Base-by-base conservation (phyloP, 2,888 invertebrate genomes). In the Carabus problematicus region DNA sequence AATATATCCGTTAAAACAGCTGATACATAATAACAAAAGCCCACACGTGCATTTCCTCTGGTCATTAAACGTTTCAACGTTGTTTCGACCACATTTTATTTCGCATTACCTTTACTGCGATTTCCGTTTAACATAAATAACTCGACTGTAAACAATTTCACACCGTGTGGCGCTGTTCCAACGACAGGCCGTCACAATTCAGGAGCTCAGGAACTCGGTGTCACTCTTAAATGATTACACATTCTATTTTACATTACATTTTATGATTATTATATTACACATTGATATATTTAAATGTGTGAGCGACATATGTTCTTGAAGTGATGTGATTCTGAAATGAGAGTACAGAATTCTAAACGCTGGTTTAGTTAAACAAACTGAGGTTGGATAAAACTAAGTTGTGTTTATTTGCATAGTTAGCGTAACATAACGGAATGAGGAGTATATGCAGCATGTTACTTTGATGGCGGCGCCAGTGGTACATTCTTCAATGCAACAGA, bases 41-140 rank as follows among this genome's bases (percentile, higher is more conserved):
- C 55, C 55, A 64, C 56, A 56, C 43, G 45, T 45, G 39, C 59
- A 56, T 66, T 58, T 66, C 59, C 66, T 45, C 9, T 60, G 39
- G 29, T 41, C 41, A 67, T 66, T 40, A 64, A 64, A 58, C 43
- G 18, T 52, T 60, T 60, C 67, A 67, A 60, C 60, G 60, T 42
- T 54, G 54, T 60, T 60, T 49, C 60, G 60, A 42, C 52, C 52
- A 60, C 49, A 67, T 67, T 60, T 67, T 67, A 67, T 60, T 67
- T 52, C 67, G 47, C 59, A 49, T 58, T 56, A 58, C 66, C 47
- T 59, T 59, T 59, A 66, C 41, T 59, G 66, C 59, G 59, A 59
- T 59, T 66, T 66, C 66, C 66, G 59, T 59, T 59, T 7, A 52
- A 18, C 19, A 52, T 52, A 52, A 52, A 52, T 52, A 52, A 52